These are phyloP conservation scores for Eurytoma adleriae DNA, from an alignment of 2,888 invertebrate genomes.

Conservation along the genomic window DNA sequence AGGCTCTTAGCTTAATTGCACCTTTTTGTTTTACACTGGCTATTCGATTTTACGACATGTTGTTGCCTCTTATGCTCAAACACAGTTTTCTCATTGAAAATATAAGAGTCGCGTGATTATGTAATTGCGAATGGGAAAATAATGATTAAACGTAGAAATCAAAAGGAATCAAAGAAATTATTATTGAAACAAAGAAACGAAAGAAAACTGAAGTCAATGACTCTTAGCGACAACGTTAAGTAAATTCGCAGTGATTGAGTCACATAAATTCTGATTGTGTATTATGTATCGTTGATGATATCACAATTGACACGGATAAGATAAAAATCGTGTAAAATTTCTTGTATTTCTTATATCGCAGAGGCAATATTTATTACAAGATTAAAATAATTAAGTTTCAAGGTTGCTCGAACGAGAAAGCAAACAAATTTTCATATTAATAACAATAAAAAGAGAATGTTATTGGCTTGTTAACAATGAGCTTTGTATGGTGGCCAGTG, in stretches of 20 bases:
- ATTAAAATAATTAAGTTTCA: neutral
- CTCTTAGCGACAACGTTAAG: slow-evolving; percentile 21
- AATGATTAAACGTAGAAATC: neutral
- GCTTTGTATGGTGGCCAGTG: slow-evolving; percentile 4
- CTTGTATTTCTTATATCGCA: neutral
- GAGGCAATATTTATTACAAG: neutral
- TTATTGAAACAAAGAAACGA: neutral
- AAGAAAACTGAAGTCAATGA: slow-evolving; percentile 2
- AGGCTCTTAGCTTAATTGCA: neutral
- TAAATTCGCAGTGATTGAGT: slow-evolving; percentile 35
- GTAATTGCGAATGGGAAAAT: too few relatives aligned
- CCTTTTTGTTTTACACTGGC: slow-evolving; percentile 8
- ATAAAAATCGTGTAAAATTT: neutral
- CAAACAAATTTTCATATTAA: neutral
- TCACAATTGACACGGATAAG: neutral
- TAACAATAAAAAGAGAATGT: neutral
- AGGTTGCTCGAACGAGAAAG: neutral
- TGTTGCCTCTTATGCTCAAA: slow-evolving; percentile 9
- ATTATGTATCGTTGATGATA: neutral
- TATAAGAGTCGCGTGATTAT: too few relatives aligned
- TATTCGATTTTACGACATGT: neutral
- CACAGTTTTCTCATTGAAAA: slow-evolving; percentile 8
- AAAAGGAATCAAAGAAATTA: neutral
- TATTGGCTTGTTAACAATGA: slow-evolving; percentile 33
- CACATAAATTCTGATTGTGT: slow-evolving; percentile 14